Percentiles rank a stretch among this genome's conserved stretches.
Evolutionary conservation across 2,113 vertebrate species (phyloP).

Genomic region (Carassius auratus): DNA sequence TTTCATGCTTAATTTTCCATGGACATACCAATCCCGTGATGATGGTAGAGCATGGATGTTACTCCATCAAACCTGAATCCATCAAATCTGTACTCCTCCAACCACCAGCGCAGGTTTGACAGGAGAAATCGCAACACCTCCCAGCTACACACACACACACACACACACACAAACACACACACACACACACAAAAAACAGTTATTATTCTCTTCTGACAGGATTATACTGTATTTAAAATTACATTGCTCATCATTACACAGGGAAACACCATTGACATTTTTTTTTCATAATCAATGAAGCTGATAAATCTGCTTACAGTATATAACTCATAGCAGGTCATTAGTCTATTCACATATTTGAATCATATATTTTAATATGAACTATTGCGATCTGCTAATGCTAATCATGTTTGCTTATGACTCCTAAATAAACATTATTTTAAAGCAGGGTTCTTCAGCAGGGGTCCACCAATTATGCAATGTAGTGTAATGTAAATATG

Average conservation of each 20-base stretch:
- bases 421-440: neutral
- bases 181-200: slow-evolving; percentile 1
- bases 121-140: slow-evolving; percentile 95
- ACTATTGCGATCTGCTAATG: neutral
- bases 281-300: neutral
- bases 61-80: slow-evolving; percentile 96
- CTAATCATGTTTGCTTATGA: neutral
- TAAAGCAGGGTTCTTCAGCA: neutral
- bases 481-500: neutral
- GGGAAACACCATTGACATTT: too few species aligned
- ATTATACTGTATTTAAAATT: too few species aligned
- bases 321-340: neutral
- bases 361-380: neutral
- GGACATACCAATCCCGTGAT: slow-evolving; percentile 91
- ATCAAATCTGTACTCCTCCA: slow-evolving; percentile 92
- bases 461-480: neutral
- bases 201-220: too few species aligned
- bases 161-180: slow-evolving; percentile 61
- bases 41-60: slow-evolving; percentile 96
- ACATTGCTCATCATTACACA: too few species aligned
- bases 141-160: slow-evolving; percentile 80
- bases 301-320: neutral
- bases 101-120: slow-evolving; percentile 98
- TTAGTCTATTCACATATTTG: neutral
- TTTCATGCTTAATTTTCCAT: neutral